phyloP scores from a whole-genome alignment of 2,797 vertebrate species.

The Falco concolor region DNA sequence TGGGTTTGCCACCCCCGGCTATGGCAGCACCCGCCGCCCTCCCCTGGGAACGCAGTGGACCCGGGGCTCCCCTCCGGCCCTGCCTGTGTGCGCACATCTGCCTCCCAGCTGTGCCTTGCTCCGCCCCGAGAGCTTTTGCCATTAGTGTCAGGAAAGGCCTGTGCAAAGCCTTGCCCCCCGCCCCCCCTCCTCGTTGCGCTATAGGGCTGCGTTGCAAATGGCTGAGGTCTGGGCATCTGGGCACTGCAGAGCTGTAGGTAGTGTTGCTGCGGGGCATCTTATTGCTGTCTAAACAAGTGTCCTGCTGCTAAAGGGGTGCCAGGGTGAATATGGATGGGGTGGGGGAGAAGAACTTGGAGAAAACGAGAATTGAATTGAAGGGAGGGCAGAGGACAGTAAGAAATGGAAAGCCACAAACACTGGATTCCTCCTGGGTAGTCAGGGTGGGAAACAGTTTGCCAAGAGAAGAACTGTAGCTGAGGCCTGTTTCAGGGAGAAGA shows the following conservation, averaged over 20 bases:
- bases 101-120: background rate
- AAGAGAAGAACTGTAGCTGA: background rate
- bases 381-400: background rate
- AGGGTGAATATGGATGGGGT: background rate
- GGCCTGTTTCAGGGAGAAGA: background rate
- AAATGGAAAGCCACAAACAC: background rate
- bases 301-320: background rate
- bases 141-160: background rate
- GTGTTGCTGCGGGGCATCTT: background rate
- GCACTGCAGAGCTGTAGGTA: background rate
- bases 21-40: background rate
- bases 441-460: background rate
- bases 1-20: background rate
- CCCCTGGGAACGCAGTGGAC: background rate
- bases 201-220: background rate
- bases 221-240: background rate
- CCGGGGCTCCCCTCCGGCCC: background rate
- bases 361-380: background rate
- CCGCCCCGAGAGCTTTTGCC: background rate
- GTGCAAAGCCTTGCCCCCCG: background rate
- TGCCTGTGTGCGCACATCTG: constrained; percentile 33
- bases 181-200: background rate
- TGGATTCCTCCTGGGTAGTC: background rate
- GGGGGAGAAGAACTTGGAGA: background rate
- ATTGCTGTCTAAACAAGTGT: background rate